Evolutionary conservation across 1,140 invertebrate species (phyloP), one percentile per base, ranked within the genome.

Genomic region (Doryteuthis pealeii): DNA sequence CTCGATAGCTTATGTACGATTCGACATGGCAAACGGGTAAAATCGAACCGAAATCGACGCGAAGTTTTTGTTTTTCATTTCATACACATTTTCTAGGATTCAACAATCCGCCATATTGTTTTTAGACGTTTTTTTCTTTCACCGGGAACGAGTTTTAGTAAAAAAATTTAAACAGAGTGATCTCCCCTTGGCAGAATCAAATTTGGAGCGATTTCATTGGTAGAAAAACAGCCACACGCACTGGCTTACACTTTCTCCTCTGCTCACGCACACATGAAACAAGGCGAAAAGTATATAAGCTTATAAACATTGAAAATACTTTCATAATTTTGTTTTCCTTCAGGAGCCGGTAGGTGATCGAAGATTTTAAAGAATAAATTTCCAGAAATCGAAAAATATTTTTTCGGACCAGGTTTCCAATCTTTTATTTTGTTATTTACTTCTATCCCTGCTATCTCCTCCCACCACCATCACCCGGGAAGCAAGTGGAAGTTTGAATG

Each of bases 81-180:
- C 54, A 22, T 62, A n/a, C 26, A n/a, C 26, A n/a, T 62, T 62
- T 62, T 62, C 18, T 22, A 58, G 18, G 22, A 58, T 58, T 58
- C 54, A 58, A 58, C 54, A 58, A 58, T 58, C 54, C 54, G 54
- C 54, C 54, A 58, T 58, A 58, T 58, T 58, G 54, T 58, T 58
- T 58, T 58, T 58, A 58, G 54, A 58, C 54, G 54, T 62, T 62
- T 62, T 62, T 62, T 62, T 62, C 54, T 62, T 62, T 62, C 54
- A 62, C 54, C 54, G 54, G 54, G 54, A 62, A 62, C 22, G 26
- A 28, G 18, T n/a, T 62, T 62, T 40, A 40, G 35, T 40, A 40
- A 40, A 40, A 40, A 62, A 62, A 62, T 28, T 62, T n/a, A 22
- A 62, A 22, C 54, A 62, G 54, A 62, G 54, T 62, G 54, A 62